Evolutionary conservation across 2,113 vertebrate genomes (phyloP).

Genomic region (Hydropotes inermis): DNA sequence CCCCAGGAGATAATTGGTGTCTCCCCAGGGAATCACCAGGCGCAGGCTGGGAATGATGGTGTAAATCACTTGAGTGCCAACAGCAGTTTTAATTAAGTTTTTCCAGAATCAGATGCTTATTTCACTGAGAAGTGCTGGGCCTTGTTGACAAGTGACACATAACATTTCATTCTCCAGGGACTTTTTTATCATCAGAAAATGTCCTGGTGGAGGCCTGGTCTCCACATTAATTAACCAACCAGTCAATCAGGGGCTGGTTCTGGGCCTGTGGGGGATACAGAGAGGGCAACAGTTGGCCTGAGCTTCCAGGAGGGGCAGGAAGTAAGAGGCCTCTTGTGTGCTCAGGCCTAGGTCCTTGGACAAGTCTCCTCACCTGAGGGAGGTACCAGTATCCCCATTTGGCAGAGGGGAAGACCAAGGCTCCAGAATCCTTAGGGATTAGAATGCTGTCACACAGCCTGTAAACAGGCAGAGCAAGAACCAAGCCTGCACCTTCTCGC

Average conservation of each 20-base stretch:
- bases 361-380: not conserved
- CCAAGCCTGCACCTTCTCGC: not conserved
- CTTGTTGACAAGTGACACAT: slow-evolving; percentile 70
- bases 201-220: not conserved
- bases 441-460: not conserved
- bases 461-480: not conserved
- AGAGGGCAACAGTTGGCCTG: not conserved
- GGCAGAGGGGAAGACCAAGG: not conserved
- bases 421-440: not conserved
- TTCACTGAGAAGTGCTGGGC: slow-evolving; percentile 50
- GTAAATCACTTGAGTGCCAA: slow-evolving; percentile 59
- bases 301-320: not conserved
- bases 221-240: slow-evolving; percentile 14
- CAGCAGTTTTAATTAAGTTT: slow-evolving; percentile 72
- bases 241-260: not conserved
- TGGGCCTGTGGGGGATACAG: not conserved
- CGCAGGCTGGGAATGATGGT: slow-evolving; percentile 10
- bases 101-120: slow-evolving; percentile 69
- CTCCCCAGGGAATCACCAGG: slow-evolving; percentile 52
- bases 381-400: not conserved
- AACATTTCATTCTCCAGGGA: slow-evolving; percentile 52
- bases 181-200: slow-evolving; percentile 4
- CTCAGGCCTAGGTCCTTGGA: not conserved
- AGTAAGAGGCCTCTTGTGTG: not conserved
- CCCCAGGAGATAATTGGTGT: slow-evolving; percentile 69